These are phyloP conservation scores for Thecocarcelia acutangulata DNA, from an alignment of 2,888 invertebrate species.

Conservation along the genomic window DNA sequence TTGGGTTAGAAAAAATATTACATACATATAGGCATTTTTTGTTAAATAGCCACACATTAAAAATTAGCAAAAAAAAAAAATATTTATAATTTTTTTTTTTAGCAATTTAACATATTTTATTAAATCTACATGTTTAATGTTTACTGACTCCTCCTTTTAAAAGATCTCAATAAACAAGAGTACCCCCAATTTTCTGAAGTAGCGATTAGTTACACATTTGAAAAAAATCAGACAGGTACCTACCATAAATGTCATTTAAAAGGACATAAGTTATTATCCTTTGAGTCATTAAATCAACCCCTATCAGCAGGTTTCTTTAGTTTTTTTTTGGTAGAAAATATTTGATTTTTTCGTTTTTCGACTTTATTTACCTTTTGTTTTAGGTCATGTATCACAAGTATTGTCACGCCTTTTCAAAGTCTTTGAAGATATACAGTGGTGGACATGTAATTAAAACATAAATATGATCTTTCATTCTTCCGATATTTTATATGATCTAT, in stretches of 20 bases:
- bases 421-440: too few relatives aligned
- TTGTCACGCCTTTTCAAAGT: constrained; percentile 57
- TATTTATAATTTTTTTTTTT: too few relatives aligned
- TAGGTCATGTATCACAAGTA: constrained; percentile 42
- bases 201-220: constrained; percentile 32
- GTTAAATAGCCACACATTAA: neutral
- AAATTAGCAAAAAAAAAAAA: too few relatives aligned
- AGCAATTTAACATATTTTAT: neutral
- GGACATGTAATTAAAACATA: too few relatives aligned
- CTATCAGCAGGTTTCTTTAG: constrained; percentile 73
- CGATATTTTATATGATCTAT: too few relatives aligned
- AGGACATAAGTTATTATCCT: constrained; percentile 79
- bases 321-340: constrained; percentile 6
- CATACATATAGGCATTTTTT: too few relatives aligned
- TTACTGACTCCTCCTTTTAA: constrained; percentile 76
- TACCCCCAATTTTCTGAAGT: neutral
- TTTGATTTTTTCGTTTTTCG: constrained; percentile 31
- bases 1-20: constrained; percentile 23
- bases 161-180: constrained; percentile 4
- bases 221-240: constrained; percentile 73
- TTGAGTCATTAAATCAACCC: constrained; percentile 82
- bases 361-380: constrained; percentile 54
- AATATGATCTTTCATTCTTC: too few relatives aligned
- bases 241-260: constrained; percentile 70
- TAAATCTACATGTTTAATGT: constrained; percentile 2